Conservation (phyloP, 2,113 vertebrate species). For the Sisor rabdophorus region DNA sequence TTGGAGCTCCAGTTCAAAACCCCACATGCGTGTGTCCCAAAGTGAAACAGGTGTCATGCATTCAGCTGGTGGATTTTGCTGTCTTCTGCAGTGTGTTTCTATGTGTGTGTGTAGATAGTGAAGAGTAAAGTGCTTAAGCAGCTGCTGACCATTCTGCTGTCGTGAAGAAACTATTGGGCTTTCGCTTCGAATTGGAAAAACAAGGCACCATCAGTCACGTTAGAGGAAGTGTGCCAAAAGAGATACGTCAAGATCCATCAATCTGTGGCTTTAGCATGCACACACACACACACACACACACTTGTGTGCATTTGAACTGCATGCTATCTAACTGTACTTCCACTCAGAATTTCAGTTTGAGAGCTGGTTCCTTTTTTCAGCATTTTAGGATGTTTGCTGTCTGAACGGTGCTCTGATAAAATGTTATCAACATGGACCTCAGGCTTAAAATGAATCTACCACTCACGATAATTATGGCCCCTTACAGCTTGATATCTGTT, state of each 20-base stretch:
- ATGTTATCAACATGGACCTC: slow-evolving; percentile 32
- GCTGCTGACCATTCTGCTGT: slow-evolving; percentile 21
- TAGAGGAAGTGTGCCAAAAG: slow-evolving; percentile 19
- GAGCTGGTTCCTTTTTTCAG: slow-evolving; percentile 55
- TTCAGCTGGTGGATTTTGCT: slow-evolving; percentile 31
- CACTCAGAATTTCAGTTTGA: slow-evolving; percentile 40
- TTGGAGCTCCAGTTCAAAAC: neutral
- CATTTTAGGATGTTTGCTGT: slow-evolving; percentile 60
- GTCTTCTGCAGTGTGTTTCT: slow-evolving; percentile 38
- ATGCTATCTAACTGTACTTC: slow-evolving; percentile 24
- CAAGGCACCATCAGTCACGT: neutral
- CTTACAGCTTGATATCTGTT: slow-evolving; percentile 9
- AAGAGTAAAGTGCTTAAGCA: slow-evolving; percentile 33
- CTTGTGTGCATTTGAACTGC: slow-evolving; percentile 32
- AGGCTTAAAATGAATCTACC: slow-evolving; percentile 10
- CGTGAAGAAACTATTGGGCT: neutral
- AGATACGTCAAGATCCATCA: slow-evolving; percentile 23
- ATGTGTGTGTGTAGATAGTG: slow-evolving; percentile 15
- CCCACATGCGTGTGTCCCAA: slow-evolving; percentile 23
- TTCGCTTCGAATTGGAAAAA: slow-evolving; percentile 6
- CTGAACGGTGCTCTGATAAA: slow-evolving; percentile 48
- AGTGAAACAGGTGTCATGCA: slow-evolving; percentile 47
- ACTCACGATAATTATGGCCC: slow-evolving; percentile 1
- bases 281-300: slow-evolving; percentile 12
- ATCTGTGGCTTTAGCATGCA: neutral